phyloP scores from a whole-genome alignment of 2,888 invertebrate species.

The Flexamia atlantica region DNA sequence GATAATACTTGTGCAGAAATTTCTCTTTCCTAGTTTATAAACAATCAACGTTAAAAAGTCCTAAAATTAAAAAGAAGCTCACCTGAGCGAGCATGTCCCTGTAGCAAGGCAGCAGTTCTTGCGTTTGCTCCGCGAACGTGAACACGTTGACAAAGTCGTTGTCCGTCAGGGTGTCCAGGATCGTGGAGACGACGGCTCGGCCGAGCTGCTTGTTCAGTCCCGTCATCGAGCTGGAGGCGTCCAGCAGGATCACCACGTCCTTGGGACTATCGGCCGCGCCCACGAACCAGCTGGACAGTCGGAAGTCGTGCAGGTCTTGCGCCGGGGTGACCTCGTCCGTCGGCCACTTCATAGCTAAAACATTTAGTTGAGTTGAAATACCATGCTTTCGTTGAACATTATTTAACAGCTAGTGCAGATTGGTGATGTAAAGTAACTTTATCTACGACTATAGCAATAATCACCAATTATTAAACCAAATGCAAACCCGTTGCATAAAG shows the following conservation, averaged over 20 bases:
- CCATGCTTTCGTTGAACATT: too few relatives aligned
- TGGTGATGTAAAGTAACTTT: too few relatives aligned
- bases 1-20: too few relatives aligned
- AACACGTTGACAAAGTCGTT: slow-evolving; percentile 98
- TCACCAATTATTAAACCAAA: too few relatives aligned
- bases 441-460: too few relatives aligned
- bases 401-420: too few relatives aligned
- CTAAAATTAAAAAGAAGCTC: slow-evolving; percentile 46
- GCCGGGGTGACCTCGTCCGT: slow-evolving; percentile 76
- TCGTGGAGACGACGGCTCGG: slow-evolving; percentile 90
- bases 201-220: slow-evolving; percentile 91
- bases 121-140: slow-evolving; percentile 90
- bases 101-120: slow-evolving; percentile 93
- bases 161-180: slow-evolving; percentile 96
- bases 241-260: slow-evolving; percentile 91
- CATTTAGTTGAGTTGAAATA: slow-evolving; percentile 46
- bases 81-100: slow-evolving; percentile 94
- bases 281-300: slow-evolving; percentile 97
- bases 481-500: too few relatives aligned
- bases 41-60: too few relatives aligned
- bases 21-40: too few relatives aligned
- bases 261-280: slow-evolving; percentile 99
- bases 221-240: slow-evolving; percentile 93
- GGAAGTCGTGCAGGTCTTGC: slow-evolving; percentile 94
- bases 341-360: slow-evolving; percentile 85